Base-by-base conservation (phyloP, 2,113 vertebrate species). In the Neofelis nebulosa region DNA sequence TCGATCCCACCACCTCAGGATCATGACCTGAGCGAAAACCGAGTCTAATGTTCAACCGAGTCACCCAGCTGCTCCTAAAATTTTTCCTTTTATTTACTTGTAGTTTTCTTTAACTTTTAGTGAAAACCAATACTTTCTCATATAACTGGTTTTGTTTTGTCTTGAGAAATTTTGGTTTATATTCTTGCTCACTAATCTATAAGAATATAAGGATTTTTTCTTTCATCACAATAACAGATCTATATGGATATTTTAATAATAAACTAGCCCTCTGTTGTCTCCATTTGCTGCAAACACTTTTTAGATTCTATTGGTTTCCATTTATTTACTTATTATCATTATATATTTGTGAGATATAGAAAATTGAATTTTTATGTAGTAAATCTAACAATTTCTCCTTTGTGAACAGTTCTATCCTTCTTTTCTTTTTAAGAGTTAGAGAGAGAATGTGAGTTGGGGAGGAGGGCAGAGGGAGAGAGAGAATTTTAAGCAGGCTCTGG, bases 111-210 rank as follows among this genome's bases (percentile, higher is more conserved):
- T 38, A 93, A 66, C 31, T 78, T 55, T 55, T 81, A 61, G 61
- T 86, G 12, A 91, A 90, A 95, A 52, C 5, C 19, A 74, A 55
- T 10, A 61, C 94, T 94, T 94, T 94, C 68, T 94, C 55, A 95
- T 52, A 61, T 87, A 89, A 97, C 9, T 86, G 90, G 25, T 31
- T 85, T 90, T 71, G 38, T 25, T 80, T 83, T 74, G 88, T 52
- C 45, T 87, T 95, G 36, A 95, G 79, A 96, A 87, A 91, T 65
- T 90, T 23, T 95, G n/a, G 48, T 73, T 88, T 91, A 84, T 61
- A 57, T 50, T 95, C 25, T 78, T 90, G 57, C 36, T 91, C 33
- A 84, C 41, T 91, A 78, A 78, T 63, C 21, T 88, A 80, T 79
- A 94, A 73, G 41, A 69, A 81, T 12, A 31, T 23, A 85, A 63